phyloP scores from a whole-genome alignment of 2,113 vertebrate genomes.

The human (Homo sapiens) region DNA sequence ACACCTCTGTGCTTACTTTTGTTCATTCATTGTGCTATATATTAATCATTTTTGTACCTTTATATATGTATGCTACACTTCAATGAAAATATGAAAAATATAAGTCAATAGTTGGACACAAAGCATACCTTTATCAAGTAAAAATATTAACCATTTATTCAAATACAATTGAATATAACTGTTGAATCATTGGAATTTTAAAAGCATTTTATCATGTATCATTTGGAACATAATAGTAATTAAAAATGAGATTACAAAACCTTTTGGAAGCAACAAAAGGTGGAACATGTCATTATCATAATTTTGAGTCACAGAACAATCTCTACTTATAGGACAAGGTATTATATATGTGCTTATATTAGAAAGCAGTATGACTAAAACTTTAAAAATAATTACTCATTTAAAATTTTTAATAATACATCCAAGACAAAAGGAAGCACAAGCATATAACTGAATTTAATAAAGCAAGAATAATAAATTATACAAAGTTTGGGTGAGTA shows the following conservation, averaged over 20 bases:
- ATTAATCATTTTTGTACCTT: neutral
- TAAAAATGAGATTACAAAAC: neutral
- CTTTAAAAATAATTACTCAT: neutral
- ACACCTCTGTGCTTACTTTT: neutral
- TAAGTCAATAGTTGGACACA: neutral
- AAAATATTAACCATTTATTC: neutral
- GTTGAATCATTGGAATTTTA: neutral
- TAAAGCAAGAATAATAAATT: neutral
- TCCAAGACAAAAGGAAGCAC: neutral
- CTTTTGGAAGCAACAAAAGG: neutral
- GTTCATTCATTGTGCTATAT: neutral
- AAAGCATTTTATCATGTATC: neutral
- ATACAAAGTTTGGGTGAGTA: neutral
- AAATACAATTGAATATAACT: neutral
- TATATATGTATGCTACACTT: neutral
- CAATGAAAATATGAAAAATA: neutral
- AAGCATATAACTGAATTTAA: neutral
- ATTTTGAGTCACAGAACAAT: neutral
- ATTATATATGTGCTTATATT: neutral
- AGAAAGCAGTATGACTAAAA: neutral
- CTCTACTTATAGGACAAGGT: neutral
- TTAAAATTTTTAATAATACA: neutral
- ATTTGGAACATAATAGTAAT: neutral
- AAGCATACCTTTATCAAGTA: neutral
- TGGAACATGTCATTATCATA: neutral